phyloP scores from a whole-genome alignment of 2,797 vertebrate species.

The Psittacula derbiana region DNA sequence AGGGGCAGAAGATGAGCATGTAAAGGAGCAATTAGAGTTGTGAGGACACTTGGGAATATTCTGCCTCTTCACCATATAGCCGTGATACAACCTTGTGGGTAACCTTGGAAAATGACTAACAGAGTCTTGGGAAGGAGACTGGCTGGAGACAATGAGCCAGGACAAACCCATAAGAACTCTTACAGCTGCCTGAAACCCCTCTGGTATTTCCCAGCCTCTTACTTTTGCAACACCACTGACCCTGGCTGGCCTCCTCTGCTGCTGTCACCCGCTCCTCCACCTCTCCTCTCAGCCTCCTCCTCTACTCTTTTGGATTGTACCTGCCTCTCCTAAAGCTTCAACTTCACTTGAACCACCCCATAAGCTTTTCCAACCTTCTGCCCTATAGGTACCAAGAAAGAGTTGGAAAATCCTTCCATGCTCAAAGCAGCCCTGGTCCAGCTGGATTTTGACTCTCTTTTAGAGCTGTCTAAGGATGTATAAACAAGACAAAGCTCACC shows the following conservation, averaged over 20 bases:
- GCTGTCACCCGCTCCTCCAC: background rate
- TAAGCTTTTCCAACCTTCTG: background rate
- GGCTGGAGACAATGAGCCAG: background rate
- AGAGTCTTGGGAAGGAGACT: background rate
- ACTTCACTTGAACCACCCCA: background rate
- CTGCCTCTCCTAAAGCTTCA: background rate
- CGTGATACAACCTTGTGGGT: background rate
- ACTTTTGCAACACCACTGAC: background rate
- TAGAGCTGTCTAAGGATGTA: background rate
- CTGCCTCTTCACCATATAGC: background rate
- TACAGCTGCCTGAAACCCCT: background rate
- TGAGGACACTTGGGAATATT: background rate
- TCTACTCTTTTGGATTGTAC: background rate
- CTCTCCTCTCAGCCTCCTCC: background rate
- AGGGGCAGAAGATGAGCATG: background rate
- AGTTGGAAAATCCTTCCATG: background rate
- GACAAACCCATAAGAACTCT: background rate
- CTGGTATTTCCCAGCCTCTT: background rate
- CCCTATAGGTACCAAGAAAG: background rate
- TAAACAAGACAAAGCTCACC: background rate
- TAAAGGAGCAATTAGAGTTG: background rate
- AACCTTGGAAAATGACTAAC: background rate
- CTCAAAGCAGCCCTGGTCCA: background rate
- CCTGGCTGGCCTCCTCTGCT: background rate
- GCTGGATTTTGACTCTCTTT: background rate